Evolutionary conservation across 2,797 vertebrate species (phyloP).

Genomic region (Xenopus petersii): DNA sequence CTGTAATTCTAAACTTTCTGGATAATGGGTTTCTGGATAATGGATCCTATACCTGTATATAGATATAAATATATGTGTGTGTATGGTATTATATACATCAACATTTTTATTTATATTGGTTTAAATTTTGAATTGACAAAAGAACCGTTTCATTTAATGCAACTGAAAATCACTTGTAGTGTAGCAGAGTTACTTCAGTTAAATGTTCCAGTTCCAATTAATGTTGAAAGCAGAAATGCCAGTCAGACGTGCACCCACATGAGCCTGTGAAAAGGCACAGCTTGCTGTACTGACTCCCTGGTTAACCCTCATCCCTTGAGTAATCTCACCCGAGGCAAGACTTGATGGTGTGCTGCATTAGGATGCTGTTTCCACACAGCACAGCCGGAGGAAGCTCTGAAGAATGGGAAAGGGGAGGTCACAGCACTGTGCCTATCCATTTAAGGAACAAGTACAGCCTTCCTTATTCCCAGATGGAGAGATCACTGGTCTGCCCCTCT

Average conservation of each 20-base stretch:
- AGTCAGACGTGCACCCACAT: not conserved
- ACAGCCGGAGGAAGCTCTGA: constrained; percentile 36
- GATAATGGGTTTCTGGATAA: no score
- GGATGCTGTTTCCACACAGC: constrained; percentile 48
- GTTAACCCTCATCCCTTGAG: not conserved
- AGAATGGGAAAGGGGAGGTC: constrained; percentile 60
- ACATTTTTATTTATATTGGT: no score
- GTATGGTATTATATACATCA: no score
- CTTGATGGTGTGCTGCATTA: constrained; percentile 50
- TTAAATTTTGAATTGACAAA: no score
- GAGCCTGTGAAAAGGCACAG: no score
- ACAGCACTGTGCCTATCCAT: constrained; percentile 54
- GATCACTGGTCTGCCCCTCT: constrained; percentile 58
- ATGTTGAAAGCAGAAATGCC: not conserved
- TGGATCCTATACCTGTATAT: no score
- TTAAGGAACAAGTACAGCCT: constrained; percentile 63
- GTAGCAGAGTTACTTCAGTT: no score
- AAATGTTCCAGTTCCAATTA: not conserved
- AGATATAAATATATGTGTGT: no score
- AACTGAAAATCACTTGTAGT: no score
- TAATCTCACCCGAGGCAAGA: constrained; percentile 37
- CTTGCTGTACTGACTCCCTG: not conserved
- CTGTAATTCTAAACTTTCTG: no score
- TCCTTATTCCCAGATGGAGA: constrained; percentile 60
- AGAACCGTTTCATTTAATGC: no score